Base-by-base conservation (phyloP, 2,113 vertebrate species). In the Dicaeum eximium region DNA sequence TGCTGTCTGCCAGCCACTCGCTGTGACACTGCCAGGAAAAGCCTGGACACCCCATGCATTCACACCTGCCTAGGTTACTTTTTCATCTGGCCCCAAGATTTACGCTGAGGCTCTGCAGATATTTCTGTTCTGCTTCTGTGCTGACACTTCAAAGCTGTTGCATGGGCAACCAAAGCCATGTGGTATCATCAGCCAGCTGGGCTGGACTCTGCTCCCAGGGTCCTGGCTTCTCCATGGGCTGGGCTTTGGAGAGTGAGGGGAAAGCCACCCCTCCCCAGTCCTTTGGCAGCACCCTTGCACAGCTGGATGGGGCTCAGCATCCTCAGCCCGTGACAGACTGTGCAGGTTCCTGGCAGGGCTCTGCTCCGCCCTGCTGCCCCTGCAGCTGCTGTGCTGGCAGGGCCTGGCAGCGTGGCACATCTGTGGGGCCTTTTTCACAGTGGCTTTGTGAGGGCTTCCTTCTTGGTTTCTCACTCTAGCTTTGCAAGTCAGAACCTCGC, bases 291-390 rank as follows among this genome's bases (percentile, higher is more conserved):
- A 74, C 16, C 10, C 10, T 71, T 87, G 60, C 64, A 50, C 24
- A 8, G 51, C 17, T 50, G 58, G 57, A 17, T 0, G 3, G 44
- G 38, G 30, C 35, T 79, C 6, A 15, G 27, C 28, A 6, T 38
- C 57, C 40, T 31, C 40, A 48, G 17, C 5, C 66, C 1, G 0
- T 11, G 58, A 44, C 0, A 1, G 62, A 22, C 61, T 1, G 0
- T 13, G 24, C 38, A 21, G 44, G 57, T 40, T 72, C 28, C n/a
- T 44, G 62, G 42, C 47, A 74, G 61, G 71, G 30, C 57, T 71
- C 53, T 66, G 56, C 38, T 70, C 25, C 0, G 0, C 54, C 0
- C 0, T 1, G 10, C 20, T 2, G 3, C 30, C 27, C 44, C 75
- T 60, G 54, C 15, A 33, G 31, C 48, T 0, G 0, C 71, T 35